Base-by-base conservation (phyloP, 2,113 vertebrate species). In the Pangasianodon gigas region DNA sequence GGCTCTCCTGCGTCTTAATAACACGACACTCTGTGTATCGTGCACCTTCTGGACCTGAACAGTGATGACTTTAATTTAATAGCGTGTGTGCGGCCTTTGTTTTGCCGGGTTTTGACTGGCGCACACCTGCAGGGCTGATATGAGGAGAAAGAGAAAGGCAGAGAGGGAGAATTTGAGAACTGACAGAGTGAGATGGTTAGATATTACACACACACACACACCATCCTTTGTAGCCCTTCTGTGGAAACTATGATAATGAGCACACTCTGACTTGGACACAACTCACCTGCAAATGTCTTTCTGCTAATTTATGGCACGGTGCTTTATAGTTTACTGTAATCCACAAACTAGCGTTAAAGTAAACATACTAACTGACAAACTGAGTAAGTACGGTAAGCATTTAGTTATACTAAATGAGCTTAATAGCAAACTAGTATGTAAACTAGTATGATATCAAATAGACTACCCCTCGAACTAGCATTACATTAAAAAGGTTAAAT, bases 51-150 rank as follows among this genome's bases (percentile, higher is more conserved):
- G 52, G 14, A 83, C 26, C 51, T 56, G 52, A 56, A 58, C 51
- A 83, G 37, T 87, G 14, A 41, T 48, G 86, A 62, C 89, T 54
- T 89, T 62, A 58, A 37, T 82, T 74, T 79, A 37, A 62, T 83
- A 9, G 7, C 11, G 2, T 84, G 65, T 54, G 41, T 26, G 24
- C 5, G 48, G 48, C 24, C 41, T 58, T 60, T 82, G 81, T 82
- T 58, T 89, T 84, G 84, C 84, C 90, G 16, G 60, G n/a, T 56
- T 81, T 58, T 67, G 80, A 88, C 32, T 52, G 65, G 29, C 48
- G 88, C 86, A 54, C 86, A 90, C 90, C 85, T 93, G 89, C 81
- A 92, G 90, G 52, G 26, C 48, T 85, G 86, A 92, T 91, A 90
- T 74, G 54, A 86, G 86, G n/a, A 83, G 62, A 44, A 19, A 56